Evolutionary conservation across 2,888 invertebrate genomes (phyloP), one percentile per base, ranked within the genome.

Genomic region (Hololepta plana): DNA sequence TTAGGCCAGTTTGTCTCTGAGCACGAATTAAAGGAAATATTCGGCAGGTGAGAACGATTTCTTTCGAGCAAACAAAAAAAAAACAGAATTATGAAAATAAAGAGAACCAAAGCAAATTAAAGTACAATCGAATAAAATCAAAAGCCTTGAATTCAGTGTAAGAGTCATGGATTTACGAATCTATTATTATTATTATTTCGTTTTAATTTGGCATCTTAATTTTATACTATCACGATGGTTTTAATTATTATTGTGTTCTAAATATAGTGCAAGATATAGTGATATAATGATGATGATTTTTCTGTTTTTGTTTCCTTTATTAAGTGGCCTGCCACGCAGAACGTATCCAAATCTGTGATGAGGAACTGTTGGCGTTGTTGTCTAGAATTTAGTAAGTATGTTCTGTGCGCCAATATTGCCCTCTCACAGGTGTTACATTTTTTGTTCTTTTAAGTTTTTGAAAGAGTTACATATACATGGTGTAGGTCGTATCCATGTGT

Each of bases 11-110:
- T 87, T 58, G 91, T 93, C 48, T 90, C 88, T 41, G 96, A 96
- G 61, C 93, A 95, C 53, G 95, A 96, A 60, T 75, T 96, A 43
- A 93, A 93, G 67, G 91, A 93, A 61, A 81, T 96, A 53, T 93
- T 95, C 64, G 82, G 82, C 72, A 91, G 90, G 91, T 93, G 59
- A 61, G 64, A n/a, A n/a, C n/a, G n/a, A n/a, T n/a, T n/a, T 29
- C 12, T 8, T 13, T 12, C 12, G 9, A 4, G 7, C n/a, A 17
- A 17, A 17, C 17, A 17, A 17, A 26, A 2, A 16, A 17, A 16
- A 16, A 4, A 6, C 23, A 23, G 9, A 6, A 12, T 11, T 12
- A 4, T 25, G 9, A 15, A 15, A 9, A n/a, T 11, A 25, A 16
- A 25, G 17, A 15, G 10, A 17, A 15, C n/a, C n/a, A n/a, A n/a